phyloP scores from a whole-genome alignment of 2,797 vertebrate genomes.

The Antrozous pallidus region DNA sequence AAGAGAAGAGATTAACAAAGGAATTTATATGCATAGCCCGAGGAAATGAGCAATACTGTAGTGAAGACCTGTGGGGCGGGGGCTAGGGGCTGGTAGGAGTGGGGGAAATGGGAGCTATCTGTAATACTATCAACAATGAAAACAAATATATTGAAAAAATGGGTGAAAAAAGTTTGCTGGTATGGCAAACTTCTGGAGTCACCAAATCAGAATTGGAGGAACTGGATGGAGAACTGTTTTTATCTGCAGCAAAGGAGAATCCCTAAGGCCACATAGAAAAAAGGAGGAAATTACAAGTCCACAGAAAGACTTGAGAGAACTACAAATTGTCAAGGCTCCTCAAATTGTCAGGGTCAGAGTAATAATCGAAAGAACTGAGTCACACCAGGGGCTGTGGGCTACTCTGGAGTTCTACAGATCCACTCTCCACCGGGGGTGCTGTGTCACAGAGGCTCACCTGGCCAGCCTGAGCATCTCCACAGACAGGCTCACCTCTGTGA shows the following conservation, averaged over 20 bases:
- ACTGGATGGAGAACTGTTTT: neutral
- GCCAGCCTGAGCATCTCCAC: too few species aligned
- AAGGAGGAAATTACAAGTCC: neutral
- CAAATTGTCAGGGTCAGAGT: neutral
- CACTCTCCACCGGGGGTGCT: neutral
- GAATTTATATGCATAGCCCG: too few species aligned
- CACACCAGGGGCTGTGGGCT: neutral
- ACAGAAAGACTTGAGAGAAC: neutral
- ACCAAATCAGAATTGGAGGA: neutral
- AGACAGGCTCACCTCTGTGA: neutral
- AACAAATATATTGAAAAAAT: too few species aligned
- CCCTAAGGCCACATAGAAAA: neutral
- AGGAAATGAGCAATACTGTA: too few species aligned
- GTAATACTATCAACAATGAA: too few species aligned
- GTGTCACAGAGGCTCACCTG: neutral
- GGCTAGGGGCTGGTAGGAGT: too few species aligned
- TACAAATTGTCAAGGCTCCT: neutral
- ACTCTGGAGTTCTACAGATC: neutral
- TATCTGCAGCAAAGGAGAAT: neutral
- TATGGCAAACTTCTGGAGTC: neutral
- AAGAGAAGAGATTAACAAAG: too few species aligned
- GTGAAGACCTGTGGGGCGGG: too few species aligned
- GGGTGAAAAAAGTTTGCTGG: neutral
- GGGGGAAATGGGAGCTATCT: too few species aligned
- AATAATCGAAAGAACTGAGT: neutral